Evolutionary conservation across 2,888 invertebrate species (phyloP).

Genomic region (Entomobrya multifasciata): DNA sequence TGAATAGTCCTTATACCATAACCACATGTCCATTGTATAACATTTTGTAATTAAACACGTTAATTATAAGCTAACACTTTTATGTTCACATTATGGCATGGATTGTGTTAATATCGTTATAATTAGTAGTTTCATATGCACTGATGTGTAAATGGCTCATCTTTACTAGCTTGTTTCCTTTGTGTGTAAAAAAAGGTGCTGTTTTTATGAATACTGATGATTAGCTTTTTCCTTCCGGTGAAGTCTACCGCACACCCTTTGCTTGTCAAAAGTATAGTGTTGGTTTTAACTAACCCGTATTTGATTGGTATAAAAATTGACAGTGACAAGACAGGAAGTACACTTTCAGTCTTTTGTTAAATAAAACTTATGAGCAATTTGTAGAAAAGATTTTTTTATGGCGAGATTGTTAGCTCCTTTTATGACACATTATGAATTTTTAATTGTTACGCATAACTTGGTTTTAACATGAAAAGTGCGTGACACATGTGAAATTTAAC

Average conservation of each 20-base stretch:
- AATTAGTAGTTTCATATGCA: background rate
- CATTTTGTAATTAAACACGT: background rate
- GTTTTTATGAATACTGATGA: background rate
- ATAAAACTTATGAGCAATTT: background rate
- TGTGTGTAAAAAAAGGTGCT: background rate
- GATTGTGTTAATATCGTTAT: background rate
- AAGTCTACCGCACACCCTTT: background rate
- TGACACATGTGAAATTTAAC: constrained; percentile 9
- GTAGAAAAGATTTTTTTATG: too few relatives aligned
- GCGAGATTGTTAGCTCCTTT: background rate
- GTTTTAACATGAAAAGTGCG: constrained; percentile 3
- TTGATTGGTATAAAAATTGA: background rate
- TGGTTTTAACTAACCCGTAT: background rate
- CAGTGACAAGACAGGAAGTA: background rate
- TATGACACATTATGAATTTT: background rate
- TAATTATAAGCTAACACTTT: background rate
- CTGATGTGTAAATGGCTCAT: constrained; percentile 10
- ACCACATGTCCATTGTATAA: background rate
- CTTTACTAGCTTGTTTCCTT: too few relatives aligned
- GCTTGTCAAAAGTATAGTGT: too few relatives aligned
- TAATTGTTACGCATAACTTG: too few relatives aligned
- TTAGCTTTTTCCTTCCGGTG: background rate
- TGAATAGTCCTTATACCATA: background rate
- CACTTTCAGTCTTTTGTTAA: background rate
- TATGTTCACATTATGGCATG: background rate